These are phyloP conservation scores for Cantharis lateralis DNA, from an alignment of 2,888 invertebrate genomes.

Conservation along the genomic window DNA sequence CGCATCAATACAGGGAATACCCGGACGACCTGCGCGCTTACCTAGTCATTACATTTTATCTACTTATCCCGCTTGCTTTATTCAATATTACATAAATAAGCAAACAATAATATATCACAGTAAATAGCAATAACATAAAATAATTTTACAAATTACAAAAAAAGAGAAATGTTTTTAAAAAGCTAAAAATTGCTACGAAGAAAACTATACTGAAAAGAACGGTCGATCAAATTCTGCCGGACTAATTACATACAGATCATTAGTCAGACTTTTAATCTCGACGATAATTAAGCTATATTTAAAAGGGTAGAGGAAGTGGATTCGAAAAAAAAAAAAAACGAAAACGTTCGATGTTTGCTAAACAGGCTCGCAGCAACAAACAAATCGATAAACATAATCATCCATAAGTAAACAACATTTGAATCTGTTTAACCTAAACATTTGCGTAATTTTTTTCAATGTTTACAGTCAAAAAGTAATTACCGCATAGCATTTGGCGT, in stretches of 20 bases:
- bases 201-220: not conserved
- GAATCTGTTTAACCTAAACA: not conserved
- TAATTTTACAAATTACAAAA: not conserved
- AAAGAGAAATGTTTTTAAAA: not conserved
- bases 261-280: constrained; percentile 19
- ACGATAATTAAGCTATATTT: constrained; percentile 12
- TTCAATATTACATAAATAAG: not conserved
- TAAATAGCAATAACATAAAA: not conserved
- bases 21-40: constrained; percentile 37
- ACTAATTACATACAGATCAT: constrained; percentile 16
- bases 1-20: constrained; percentile 37
- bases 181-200: not conserved
- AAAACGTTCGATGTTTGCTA: not conserved
- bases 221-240: constrained; percentile 6
- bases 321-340: not conserved
- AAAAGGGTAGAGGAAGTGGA: not conserved
- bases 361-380: not conserved
- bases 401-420: not conserved
- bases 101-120: not conserved
- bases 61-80: constrained; percentile 5
- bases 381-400: not conserved
- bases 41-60: constrained; percentile 24
- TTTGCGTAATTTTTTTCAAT: not conserved
- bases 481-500: not conserved
- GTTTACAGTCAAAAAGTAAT: not conserved